phyloP scores from a whole-genome alignment of 1,140 invertebrate genomes.

The Polypedilum pembai region DNA sequence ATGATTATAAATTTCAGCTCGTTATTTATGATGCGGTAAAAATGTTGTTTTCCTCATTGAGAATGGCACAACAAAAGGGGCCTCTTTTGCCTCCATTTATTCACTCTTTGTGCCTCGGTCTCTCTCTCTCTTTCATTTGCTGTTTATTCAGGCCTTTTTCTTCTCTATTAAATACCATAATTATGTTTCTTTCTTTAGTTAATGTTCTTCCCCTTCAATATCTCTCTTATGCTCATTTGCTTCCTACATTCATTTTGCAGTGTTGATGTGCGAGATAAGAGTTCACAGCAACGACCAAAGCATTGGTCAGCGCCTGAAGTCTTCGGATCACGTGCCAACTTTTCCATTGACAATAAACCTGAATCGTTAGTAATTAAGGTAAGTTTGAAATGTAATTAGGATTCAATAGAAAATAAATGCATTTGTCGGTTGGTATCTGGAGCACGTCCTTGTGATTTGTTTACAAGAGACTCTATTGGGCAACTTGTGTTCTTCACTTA shows the following conservation, averaged over 20 bases:
- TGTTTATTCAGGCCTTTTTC: slow-evolving; percentile 22
- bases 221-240: slow-evolving; percentile 29
- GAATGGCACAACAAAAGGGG: slow-evolving; percentile 7
- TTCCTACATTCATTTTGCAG: slow-evolving; percentile 49
- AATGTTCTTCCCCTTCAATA: slow-evolving; percentile 1
- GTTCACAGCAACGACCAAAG: slow-evolving; percentile 55
- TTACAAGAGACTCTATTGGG: not conserved
- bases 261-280: slow-evolving; percentile 70
- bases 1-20: slow-evolving; percentile 34
- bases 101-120: not conserved
- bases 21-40: slow-evolving; percentile 33
- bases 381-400: slow-evolving; percentile 30
- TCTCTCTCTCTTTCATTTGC: not conserved
- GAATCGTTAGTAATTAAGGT: slow-evolving; percentile 57
- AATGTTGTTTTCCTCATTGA: not conserved
- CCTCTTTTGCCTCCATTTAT: not conserved
- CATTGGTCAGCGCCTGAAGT: slow-evolving; percentile 71
- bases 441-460: slow-evolving; percentile 19
- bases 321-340: slow-evolving; percentile 71
- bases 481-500: too few relatives aligned
- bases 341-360: slow-evolving; percentile 60
- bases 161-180: slow-evolving; percentile 14
- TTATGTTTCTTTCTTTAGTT: not conserved
- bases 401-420: not conserved
- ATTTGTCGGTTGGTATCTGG: not conserved